These are phyloP conservation scores for Papio anubis DNA, from an alignment of 2,113 vertebrate genomes.

Conservation along the genomic window DNA sequence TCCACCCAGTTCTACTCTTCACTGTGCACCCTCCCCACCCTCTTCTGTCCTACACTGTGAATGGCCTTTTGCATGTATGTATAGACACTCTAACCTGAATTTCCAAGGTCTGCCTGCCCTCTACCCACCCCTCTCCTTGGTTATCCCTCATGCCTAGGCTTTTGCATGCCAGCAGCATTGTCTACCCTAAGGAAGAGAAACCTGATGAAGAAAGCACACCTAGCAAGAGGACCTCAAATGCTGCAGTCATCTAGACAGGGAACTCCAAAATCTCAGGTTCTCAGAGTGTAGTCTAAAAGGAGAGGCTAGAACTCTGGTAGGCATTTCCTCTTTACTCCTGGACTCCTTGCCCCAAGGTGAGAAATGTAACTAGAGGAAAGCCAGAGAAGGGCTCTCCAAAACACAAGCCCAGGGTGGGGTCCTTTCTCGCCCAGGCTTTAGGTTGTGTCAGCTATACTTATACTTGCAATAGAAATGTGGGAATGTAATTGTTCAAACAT, in stretches of 20 bases:
- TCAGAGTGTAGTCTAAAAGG: neutral
- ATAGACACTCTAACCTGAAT: neutral
- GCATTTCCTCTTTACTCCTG: neutral
- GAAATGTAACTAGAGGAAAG: neutral
- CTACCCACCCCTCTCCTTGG: neutral
- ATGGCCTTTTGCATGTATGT: neutral
- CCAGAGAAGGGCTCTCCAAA: neutral
- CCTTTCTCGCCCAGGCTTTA: neutral
- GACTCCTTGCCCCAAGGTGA: neutral
- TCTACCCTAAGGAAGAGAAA: neutral
- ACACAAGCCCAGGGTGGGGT: neutral
- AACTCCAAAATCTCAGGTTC: neutral
- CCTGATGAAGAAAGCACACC: neutral
- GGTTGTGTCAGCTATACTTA: neutral
- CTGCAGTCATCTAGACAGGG: neutral
- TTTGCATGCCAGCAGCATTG: neutral
- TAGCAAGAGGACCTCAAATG: neutral
- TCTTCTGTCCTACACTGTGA: neutral
- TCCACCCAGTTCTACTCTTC: neutral
- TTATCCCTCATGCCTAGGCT: neutral
- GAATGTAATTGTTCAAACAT: neutral
- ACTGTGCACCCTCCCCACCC: neutral
- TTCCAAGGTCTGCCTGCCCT: neutral
- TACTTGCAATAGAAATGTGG: neutral
- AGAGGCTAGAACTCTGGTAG: neutral